phyloP scores from a whole-genome alignment of 2,113 vertebrate species.

The Diglossa brunneiventris region DNA sequence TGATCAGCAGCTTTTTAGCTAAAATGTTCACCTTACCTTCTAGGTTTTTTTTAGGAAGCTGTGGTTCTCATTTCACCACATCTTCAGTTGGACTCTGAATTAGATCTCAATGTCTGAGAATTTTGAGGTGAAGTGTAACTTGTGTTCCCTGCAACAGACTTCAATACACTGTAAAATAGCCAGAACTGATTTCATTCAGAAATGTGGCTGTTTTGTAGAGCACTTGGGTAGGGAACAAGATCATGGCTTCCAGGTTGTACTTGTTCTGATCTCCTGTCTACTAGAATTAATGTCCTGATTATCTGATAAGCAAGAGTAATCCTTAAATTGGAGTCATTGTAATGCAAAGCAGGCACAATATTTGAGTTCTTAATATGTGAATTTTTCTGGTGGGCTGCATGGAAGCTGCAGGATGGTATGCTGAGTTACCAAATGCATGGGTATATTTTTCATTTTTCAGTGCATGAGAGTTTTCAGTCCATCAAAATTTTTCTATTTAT shows the following conservation, averaged over 20 bases:
- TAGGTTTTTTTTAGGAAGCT: not conserved
- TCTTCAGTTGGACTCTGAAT: not conserved
- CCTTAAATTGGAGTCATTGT: not conserved
- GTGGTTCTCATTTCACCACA: not conserved
- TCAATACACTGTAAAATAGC: not conserved
- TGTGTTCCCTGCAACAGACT: not conserved
- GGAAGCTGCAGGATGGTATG: not conserved
- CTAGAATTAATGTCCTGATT: not conserved
- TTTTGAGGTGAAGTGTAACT: not conserved
- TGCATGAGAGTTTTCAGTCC: not conserved
- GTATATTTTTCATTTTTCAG: not conserved
- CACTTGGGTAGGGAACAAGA: not conserved
- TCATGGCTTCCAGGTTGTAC: not conserved
- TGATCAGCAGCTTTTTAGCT: not conserved
- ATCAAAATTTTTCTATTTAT: not conserved
- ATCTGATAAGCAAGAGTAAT: not conserved
- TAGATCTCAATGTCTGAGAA: not conserved
- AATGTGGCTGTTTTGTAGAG: not conserved
- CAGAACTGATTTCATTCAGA: not conserved
- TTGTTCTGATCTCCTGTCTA: not conserved
- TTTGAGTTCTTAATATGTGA: not conserved
- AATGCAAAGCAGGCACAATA: not conserved
- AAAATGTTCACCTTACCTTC: not conserved
- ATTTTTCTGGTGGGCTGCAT: not conserved
- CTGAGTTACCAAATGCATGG: not conserved